phyloP scores from a whole-genome alignment of 2,888 invertebrate genomes.

The Saturnia pavonia region DNA sequence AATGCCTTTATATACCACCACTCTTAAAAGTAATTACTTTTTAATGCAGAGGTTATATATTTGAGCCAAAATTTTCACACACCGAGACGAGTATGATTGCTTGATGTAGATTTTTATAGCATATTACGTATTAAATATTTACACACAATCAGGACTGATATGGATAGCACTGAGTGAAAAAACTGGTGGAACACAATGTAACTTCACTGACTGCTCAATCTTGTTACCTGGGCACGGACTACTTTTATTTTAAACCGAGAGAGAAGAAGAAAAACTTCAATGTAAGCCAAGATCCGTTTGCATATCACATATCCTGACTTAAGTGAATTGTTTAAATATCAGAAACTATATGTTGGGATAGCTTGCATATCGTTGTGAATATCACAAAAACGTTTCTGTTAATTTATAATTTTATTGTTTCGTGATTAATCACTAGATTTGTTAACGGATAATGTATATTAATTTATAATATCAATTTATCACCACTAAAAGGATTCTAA shows the following conservation, averaged over 20 bases:
- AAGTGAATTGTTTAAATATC: background rate
- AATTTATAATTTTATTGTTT: background rate
- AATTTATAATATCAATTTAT: background rate
- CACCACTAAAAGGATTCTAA: background rate
- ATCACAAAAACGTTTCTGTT: background rate
- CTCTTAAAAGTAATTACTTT: constrained; percentile 35
- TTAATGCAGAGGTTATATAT: constrained; percentile 17
- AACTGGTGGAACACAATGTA: no score
- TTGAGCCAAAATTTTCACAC: constrained; percentile 8
- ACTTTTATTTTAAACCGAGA: no score
- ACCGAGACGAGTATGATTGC: no score
- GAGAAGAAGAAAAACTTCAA: no score
- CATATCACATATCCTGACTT: no score
- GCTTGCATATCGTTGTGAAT: background rate
- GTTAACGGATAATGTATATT: background rate
- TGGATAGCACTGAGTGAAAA: background rate
- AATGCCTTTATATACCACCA: constrained; percentile 64
- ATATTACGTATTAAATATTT: background rate
- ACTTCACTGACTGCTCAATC: no score
- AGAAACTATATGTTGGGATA: no score
- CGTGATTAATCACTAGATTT: background rate
- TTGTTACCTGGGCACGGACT: no score
- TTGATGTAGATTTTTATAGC: background rate
- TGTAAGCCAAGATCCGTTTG: no score
- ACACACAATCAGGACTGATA: background rate